Evolutionary conservation across 2,113 vertebrate species (phyloP), one percentile per base, ranked within the genome.

Genomic region (Anser brachyrhynchus): DNA sequence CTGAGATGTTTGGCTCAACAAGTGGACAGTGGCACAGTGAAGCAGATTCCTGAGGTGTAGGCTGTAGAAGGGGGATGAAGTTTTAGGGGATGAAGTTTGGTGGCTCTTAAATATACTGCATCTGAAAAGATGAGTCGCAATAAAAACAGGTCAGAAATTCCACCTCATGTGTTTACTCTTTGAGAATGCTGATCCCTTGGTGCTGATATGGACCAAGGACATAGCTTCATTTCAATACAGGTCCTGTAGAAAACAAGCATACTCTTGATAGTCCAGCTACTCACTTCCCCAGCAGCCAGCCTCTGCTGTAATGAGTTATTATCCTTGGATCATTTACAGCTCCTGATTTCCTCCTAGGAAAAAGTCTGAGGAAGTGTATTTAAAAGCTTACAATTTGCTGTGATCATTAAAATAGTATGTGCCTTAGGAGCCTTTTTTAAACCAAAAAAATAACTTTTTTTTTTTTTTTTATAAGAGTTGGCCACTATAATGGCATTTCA

Each of bases 141-240:
- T 62, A 51, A 58, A 16, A 28, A 25, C 0, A 1, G 59, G 10
- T 74, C 59, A 74, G 75, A 88, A 92, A 35, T 89, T 81, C 46
- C 11, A 39, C 6, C 9, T 77, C 13, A 5, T 0, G 0, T 9
- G 9, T 65, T 77, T 83, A 15, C 46, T 84, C 0, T 80, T 77
- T 55, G 69, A 81, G 72, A 76, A 73, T 59, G 22, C 8, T 44
- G 31, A 62, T 74, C 21, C 16, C 69, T 46, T 43, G 66, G 46
- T 22, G 41, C 21, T 64, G 70, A 57, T 33, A 35, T 1, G 28
- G 39, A 52, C 67, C 3, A 1, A 16, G 29, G 43, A 39, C 29
- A 73, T 2, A 31, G 9, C 39, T 85, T 69, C 23, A 28, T 82
- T 94, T 85, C 64, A 85, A 33, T 49, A 83, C 23, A 41, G 37